Conservation (phyloP, 2,113 vertebrate species). For the Gopherus evgoodei region DNA sequence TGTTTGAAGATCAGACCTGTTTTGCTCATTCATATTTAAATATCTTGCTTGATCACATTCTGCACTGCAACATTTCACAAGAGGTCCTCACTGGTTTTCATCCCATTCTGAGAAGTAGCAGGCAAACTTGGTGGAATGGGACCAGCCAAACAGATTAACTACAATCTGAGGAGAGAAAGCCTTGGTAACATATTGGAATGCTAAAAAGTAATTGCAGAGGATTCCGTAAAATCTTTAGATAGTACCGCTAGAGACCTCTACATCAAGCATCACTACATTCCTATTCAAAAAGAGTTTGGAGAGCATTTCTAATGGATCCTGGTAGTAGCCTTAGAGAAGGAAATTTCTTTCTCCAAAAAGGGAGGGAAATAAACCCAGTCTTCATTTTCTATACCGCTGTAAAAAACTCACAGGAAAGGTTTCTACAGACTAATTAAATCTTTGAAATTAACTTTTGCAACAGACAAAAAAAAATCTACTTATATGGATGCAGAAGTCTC, state of each 20-base stretch:
- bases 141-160: accelerated
- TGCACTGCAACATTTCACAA: neutral
- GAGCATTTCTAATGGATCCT: neutral
- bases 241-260: neutral
- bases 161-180: neutral
- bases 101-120: neutral
- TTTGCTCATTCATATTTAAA: neutral
- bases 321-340: neutral
- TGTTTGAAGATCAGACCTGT: neutral
- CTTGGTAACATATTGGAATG: neutral
- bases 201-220: accelerated
- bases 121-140: neutral
- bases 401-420: neutral
- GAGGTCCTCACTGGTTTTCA: neutral
- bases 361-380: neutral
- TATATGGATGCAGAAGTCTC: neutral
- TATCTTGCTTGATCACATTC: neutral
- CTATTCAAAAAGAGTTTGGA: neutral
- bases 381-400: neutral
- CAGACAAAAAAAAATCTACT: neutral
- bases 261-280: neutral
- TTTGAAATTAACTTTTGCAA: neutral
- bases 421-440: neutral
- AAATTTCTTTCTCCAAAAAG: neutral
- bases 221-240: neutral